phyloP scores from a whole-genome alignment of 2,113 vertebrate species.

The Ranitomeya imitator region DNA sequence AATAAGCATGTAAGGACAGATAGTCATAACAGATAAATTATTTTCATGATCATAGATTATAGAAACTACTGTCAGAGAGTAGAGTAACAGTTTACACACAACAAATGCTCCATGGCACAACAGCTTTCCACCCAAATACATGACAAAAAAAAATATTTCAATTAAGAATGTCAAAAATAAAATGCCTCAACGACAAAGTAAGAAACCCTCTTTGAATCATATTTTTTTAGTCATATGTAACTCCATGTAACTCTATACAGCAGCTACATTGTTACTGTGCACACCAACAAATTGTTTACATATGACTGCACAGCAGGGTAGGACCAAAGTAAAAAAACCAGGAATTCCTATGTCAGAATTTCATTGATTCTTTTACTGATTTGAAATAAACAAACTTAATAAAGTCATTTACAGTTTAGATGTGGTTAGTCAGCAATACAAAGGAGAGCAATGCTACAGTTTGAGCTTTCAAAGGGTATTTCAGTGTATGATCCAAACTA shows the following conservation, averaged over 20 bases:
- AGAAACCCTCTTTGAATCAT: conserved; percentile 22
- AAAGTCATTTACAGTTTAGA: not conserved
- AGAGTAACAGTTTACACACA: not conserved
- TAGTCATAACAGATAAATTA: conserved; percentile 39
- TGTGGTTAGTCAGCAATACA: not conserved
- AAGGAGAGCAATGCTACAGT: not conserved
- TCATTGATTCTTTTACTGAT: conserved; percentile 22
- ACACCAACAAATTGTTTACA: conserved; percentile 52
- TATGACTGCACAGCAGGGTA: conserved; percentile 39
- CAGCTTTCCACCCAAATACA: conserved; percentile 10
- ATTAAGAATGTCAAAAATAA: conserved; percentile 9
- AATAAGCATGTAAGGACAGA: conserved; percentile 1
- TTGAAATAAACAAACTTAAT: not conserved
- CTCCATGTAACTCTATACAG: conserved; percentile 42
- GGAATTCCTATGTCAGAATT: conserved; percentile 18
- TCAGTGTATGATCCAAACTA: not conserved
- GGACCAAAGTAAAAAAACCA: not conserved
- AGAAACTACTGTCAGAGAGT: conserved; percentile 27
- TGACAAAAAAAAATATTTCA: conserved; percentile 3
- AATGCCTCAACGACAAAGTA: conserved; percentile 10
- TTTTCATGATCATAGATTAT: conserved; percentile 19
- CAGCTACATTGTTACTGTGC: conserved; percentile 28
- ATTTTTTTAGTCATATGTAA: not conserved
- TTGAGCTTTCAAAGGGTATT: not conserved
- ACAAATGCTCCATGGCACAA: not conserved